Evolutionary conservation across 2,797 vertebrate species (phyloP), one percentile per base, ranked within the genome.

Genomic region (Sebastes variabilis): DNA sequence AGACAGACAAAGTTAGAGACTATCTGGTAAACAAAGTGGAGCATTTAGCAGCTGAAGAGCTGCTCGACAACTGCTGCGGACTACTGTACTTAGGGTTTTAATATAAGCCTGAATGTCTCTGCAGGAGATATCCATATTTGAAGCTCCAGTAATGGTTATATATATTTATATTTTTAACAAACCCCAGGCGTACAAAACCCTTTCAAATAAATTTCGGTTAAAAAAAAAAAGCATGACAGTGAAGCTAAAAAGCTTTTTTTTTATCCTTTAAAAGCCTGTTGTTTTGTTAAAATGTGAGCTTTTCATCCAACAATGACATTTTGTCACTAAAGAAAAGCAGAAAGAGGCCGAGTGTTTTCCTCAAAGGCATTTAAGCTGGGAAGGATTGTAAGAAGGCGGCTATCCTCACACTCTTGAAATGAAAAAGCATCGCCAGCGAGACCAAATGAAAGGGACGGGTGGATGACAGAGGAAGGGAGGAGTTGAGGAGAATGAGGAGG

Each of bases 341-440:
- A 68, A 66, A 81, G 24, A 27, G 24, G 22, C 25, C 46, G 30
- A 59, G 16, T 68, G 52, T 86, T 87, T 83, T 62, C 12, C 73
- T 79, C 72, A 82, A 88, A 77, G 77, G 80, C 79, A 68, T 72
- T 81, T 65, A 36, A 58, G 16, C 14, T 18, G n/a, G 27, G 49
- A 80, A 79, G 66, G 54, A 82, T 70, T 62, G 49, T 29, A 65
- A 74, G 34, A 67, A 61, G 52, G 83, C 72, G 68, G 42, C 58
- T 66, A 7, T 65, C 27, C 38, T 80, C 25, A 69, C 42, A 60
- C 22, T 60, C 58, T 49, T 79, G 25, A 62, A 54, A 68, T 62
- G 68, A 76, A 84, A 81, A 88, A 36, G 42, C 58, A 52, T 7
- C 38, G 25, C 58, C 5, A 10, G 59, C 68, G 66, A 76, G 66